Conservation (phyloP, 2,113 vertebrate genomes). For the rabbit (Oryctolagus cuniculus) region DNA sequence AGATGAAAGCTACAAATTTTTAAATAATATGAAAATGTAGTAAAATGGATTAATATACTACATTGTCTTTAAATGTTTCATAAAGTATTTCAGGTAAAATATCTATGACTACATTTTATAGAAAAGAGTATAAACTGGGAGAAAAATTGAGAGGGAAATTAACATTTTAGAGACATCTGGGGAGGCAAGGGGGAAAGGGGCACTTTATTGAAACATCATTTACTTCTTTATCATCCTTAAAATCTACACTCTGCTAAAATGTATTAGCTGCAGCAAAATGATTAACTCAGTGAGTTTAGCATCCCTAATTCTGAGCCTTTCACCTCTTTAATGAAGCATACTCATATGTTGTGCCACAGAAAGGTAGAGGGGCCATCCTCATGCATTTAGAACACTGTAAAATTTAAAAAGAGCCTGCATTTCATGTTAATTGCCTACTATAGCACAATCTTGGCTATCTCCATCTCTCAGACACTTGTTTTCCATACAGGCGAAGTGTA, state of each 20-base stretch:
- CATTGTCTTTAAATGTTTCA: not conserved
- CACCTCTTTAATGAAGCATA: conserved; percentile 54
- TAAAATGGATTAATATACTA: not conserved
- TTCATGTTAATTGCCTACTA: conserved; percentile 30
- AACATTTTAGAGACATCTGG: not conserved
- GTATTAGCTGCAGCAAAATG: conserved; percentile 30
- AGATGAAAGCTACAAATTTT: not conserved
- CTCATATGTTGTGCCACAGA: not conserved
- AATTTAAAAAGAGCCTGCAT: not conserved
- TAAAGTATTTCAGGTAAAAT: conserved; percentile 8
- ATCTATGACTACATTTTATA: not conserved
- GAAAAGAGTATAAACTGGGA: not conserved
- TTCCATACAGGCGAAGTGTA: not conserved
- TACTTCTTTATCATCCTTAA: conserved; percentile 51
- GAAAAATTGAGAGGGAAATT: conserved; percentile 27
- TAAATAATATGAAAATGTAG: not conserved
- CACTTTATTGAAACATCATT: conserved; percentile 45
- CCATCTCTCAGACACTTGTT: not conserved
- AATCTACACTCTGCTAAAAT: conserved; percentile 50
- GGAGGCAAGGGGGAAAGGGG: not conserved
- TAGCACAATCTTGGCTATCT: not conserved
- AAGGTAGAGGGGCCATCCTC: not conserved
- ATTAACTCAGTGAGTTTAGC: conserved; percentile 16
- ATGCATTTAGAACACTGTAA: conserved; percentile 31
- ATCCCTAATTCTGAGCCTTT: conserved; percentile 20